A percentile compares a stretch with the other conserved stretches of the same genome.
These are phyloP conservation scores for Rhabdomys pumilio DNA, from an alignment of 2,797 vertebrate species.

Conservation along the genomic window DNA sequence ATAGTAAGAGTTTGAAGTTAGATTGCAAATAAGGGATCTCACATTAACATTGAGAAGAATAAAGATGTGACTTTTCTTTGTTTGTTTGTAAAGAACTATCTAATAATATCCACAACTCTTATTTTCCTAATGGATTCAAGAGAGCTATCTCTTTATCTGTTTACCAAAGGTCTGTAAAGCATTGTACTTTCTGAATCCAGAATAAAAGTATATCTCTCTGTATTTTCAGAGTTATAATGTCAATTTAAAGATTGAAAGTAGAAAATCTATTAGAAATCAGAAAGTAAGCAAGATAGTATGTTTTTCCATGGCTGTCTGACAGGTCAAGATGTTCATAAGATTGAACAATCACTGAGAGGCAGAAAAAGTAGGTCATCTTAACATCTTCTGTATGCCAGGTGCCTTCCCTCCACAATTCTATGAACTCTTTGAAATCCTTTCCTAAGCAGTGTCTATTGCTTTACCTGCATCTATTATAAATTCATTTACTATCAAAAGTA, in stretches of 20 bases:
- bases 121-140: background rate
- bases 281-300: background rate
- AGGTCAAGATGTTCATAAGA: background rate
- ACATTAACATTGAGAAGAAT: background rate
- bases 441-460: background rate
- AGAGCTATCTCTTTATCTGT: background rate
- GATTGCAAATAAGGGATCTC: background rate
- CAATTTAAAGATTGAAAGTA: constrained; percentile 64
- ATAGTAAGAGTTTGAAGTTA: background rate
- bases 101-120: background rate
- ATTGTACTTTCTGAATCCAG: constrained; percentile 7
- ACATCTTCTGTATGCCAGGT: background rate
- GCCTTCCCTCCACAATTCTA: background rate
- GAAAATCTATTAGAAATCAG: constrained; percentile 17
- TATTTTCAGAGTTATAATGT: background rate
- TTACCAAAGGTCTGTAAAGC: constrained; percentile 14
- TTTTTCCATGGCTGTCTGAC: background rate
- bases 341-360: background rate
- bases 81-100: background rate
- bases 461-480: background rate
- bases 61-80: background rate
- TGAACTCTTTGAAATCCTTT: background rate
- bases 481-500: background rate
- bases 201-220: background rate
- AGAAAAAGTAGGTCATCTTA: background rate